phyloP scores from a whole-genome alignment of 1,140 invertebrate genomes.

The Panulirus ornatus region DNA sequence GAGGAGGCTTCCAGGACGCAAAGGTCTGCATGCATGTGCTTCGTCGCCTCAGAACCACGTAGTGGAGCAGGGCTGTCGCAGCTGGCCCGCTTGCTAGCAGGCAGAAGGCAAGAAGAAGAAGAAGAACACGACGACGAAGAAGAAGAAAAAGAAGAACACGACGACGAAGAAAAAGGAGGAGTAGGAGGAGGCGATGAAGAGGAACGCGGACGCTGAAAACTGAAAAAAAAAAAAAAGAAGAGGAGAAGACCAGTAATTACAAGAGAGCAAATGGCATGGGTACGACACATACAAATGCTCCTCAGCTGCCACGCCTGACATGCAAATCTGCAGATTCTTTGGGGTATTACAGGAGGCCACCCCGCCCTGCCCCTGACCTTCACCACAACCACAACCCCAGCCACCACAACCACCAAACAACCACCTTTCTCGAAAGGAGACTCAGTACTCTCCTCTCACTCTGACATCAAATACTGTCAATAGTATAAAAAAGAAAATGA shows the following conservation, averaged over 20 bases:
- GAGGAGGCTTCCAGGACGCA: too few relatives aligned
- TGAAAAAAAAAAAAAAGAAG: not conserved
- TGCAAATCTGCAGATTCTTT: conserved; percentile 7
- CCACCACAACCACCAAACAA: too few relatives aligned
- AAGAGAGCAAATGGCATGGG: not conserved
- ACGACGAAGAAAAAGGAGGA: not conserved
- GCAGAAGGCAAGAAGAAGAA: not conserved
- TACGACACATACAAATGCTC: not conserved
- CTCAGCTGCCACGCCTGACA: not conserved
- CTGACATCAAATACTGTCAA: too few relatives aligned
- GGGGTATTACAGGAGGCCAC: not conserved
- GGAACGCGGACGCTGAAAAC: not conserved
- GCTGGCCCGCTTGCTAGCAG: too few relatives aligned
- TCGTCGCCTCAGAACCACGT: too few relatives aligned
- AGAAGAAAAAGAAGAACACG: not conserved
- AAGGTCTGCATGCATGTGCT: too few relatives aligned
- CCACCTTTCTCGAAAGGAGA: too few relatives aligned
- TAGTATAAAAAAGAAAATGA: too few relatives aligned
- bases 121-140: not conserved
- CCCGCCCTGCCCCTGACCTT: too few relatives aligned
- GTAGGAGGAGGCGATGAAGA: not conserved
- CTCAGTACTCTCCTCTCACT: too few relatives aligned
- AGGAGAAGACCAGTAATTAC: not conserved
- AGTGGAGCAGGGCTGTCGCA: too few relatives aligned
- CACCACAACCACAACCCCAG: too few relatives aligned